Evolutionary conservation across 2,797 vertebrate genomes (phyloP).

Genomic region (Kryptolebias ocellatus): DNA sequence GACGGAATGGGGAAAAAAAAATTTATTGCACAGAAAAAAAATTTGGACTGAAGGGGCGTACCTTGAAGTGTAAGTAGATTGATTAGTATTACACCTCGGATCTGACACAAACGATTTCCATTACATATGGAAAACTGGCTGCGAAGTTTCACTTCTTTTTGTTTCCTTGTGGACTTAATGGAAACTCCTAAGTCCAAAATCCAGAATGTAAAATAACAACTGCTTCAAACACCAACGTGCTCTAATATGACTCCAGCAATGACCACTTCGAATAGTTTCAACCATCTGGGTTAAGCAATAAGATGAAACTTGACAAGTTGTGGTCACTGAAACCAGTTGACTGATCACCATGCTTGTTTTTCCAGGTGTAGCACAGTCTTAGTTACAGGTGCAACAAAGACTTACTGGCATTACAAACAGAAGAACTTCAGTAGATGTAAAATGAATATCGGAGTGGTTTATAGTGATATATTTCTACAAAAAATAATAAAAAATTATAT

Average conservation of each 20-base stretch:
- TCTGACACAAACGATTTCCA: conserved; percentile 4
- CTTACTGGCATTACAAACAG: conserved; percentile 5
- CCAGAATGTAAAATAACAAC: neutral
- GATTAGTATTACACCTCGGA: conserved; percentile 2
- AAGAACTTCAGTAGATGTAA: too few relatives aligned
- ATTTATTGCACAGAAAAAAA: too few relatives aligned
- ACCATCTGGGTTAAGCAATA: conserved; percentile 23
- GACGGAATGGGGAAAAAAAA: too few relatives aligned
- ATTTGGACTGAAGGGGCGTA: too few relatives aligned
- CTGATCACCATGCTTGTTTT: conserved; percentile 48
- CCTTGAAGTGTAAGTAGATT: neutral
- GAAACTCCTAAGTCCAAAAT: conserved; percentile 34
- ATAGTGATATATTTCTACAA: too few relatives aligned
- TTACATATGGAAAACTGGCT: conserved; percentile 18
- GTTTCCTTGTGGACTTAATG: conserved; percentile 32
- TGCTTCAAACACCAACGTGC: conserved; percentile 10
- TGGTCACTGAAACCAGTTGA: conserved; percentile 28
- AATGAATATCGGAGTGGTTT: too few relatives aligned
- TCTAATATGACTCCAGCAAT: conserved; percentile 1
- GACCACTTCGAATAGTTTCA: conserved; percentile 16
- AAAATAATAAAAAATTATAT: too few relatives aligned
- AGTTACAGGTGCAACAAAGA: conserved; percentile 27
- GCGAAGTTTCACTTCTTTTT: conserved; percentile 35
- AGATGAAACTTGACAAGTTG: conserved; percentile 41
- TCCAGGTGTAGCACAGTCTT: conserved; percentile 54